Conservation (phyloP, 1,140 invertebrate species). For the Vanessa tameamea region DNA sequence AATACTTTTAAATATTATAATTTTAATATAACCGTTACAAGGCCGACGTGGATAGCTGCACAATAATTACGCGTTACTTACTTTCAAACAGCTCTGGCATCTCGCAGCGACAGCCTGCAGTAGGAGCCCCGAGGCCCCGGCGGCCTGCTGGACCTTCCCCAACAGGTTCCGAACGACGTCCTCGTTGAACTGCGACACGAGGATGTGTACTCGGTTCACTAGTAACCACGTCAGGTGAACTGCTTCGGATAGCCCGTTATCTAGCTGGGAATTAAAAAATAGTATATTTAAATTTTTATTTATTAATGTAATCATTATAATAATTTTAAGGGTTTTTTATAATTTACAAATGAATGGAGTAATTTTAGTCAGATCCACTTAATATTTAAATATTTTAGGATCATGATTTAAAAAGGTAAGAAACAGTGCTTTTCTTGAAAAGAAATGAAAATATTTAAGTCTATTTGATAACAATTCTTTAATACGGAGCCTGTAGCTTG, state of each 20-base stretch:
- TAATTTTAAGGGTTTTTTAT: not conserved
- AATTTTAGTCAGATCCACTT: too few relatives aligned
- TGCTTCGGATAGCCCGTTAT: conserved; percentile 83
- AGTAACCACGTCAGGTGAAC: conserved; percentile 90
- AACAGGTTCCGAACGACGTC: conserved; percentile 52
- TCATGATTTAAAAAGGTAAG: too few relatives aligned
- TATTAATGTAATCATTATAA: not conserved
- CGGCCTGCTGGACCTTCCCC: conserved; percentile 72
- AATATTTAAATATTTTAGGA: too few relatives aligned
- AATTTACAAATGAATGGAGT: too few relatives aligned
- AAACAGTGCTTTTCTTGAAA: too few relatives aligned
- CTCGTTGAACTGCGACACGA: conserved; percentile 80
- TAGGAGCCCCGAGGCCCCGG: conserved; percentile 86
- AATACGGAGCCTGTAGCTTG: too few relatives aligned
- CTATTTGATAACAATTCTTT: too few relatives aligned
- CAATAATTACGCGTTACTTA: conserved; percentile 24
- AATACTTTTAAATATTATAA: too few relatives aligned
- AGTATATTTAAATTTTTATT: not conserved
- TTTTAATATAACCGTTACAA: too few relatives aligned
- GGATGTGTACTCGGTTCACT: conserved; percentile 85
- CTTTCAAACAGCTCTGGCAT: conserved; percentile 72
- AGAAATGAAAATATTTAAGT: too few relatives aligned
- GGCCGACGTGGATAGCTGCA: too few relatives aligned
- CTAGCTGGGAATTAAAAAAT: conserved; percentile 61
- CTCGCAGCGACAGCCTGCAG: conserved; percentile 86